Evolutionary conservation across 2,113 vertebrate species (phyloP).

Genomic region (Prochilodus magdalenae): DNA sequence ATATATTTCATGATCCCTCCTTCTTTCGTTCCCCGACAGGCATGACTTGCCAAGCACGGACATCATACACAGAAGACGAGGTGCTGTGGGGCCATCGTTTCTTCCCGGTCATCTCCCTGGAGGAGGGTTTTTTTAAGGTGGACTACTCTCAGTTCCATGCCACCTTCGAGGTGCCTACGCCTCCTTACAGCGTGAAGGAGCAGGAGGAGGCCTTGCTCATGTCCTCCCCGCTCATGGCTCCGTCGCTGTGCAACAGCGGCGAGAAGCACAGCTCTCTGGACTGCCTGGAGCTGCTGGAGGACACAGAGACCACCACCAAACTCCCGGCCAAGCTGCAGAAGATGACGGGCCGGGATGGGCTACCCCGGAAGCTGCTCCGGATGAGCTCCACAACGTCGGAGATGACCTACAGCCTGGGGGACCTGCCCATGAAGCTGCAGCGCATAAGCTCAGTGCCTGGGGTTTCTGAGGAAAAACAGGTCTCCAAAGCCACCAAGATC

Average conservation of each 20-base stretch:
- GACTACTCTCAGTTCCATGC: constrained; percentile 99
- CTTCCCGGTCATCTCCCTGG: constrained; percentile 96
- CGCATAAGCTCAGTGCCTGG: constrained; percentile 98
- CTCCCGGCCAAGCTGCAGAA: constrained; percentile 96
- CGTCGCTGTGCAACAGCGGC: constrained; percentile 93
- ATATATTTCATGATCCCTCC: constrained; percentile 29
- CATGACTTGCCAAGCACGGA: constrained; percentile 98
- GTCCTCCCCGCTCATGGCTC: constrained; percentile 95
- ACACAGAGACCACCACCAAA: constrained; percentile 85
- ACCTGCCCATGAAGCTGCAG: constrained; percentile 97
- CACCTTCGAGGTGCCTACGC: constrained; percentile 94
- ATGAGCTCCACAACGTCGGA: constrained; percentile 99
- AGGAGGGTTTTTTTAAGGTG: constrained; percentile 98
- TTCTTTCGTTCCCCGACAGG: constrained; percentile 72
- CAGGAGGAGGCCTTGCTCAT: constrained; percentile 96
- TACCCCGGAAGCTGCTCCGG: constrained; percentile 93
- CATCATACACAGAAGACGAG: constrained; percentile 97
- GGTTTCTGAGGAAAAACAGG: constrained; percentile 92
- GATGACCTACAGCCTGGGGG: constrained; percentile 97
- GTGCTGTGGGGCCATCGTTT: constrained; percentile 99
- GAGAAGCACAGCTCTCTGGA: constrained; percentile 93
- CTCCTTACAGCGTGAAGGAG: constrained; percentile 97
- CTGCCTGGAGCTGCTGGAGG: constrained; percentile 92
- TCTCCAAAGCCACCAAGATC: constrained; percentile 87
- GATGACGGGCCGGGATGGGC: constrained; percentile 95